Evolutionary conservation across 2,888 invertebrate species (phyloP).

Genomic region (Thera britannica): DNA sequence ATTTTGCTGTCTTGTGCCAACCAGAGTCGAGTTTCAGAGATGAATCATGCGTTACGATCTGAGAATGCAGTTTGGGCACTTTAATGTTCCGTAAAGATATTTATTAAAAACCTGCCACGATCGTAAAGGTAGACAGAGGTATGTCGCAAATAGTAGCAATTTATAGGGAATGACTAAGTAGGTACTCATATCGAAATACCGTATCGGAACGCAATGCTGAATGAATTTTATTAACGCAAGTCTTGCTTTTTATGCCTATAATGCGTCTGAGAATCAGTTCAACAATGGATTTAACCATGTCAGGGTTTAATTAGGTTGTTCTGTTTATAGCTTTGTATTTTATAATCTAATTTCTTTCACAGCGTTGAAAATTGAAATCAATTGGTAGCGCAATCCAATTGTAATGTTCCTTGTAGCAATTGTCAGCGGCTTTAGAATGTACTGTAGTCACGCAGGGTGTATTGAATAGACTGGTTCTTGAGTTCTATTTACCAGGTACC

Average conservation of each 20-base stretch:
- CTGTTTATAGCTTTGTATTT: conserved; percentile 42
- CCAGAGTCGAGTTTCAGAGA: conserved; percentile 64
- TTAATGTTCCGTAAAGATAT: conserved; percentile 60
- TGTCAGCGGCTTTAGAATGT: conserved; percentile 55
- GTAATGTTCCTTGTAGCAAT: conserved; percentile 56
- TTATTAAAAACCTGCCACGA: conserved; percentile 50
- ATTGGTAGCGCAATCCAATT: conserved; percentile 52
- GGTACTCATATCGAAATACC: conserved; percentile 13
- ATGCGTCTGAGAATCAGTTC: conserved; percentile 54
- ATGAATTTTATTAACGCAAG: conserved; percentile 22
- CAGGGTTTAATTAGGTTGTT: conserved; percentile 45
- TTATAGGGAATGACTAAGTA: conserved; percentile 14
- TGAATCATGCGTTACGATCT: conserved; percentile 71
- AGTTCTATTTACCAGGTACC: conserved; percentile 62
- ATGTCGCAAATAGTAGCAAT: neutral
- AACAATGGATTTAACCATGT: conserved; percentile 51
- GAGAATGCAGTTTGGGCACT: conserved; percentile 76
- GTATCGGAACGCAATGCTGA: conserved; percentile 37
- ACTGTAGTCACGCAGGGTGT: conserved; percentile 54
- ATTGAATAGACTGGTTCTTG: conserved; percentile 57
- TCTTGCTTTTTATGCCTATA: conserved; percentile 42
- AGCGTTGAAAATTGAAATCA: conserved; percentile 34
- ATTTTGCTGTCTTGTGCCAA: conserved; percentile 69
- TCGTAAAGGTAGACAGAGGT: conserved; percentile 8
- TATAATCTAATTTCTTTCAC: conserved; percentile 35